Evolutionary conservation across 2,888 invertebrate species (phyloP).

Genomic region (Polydrusus tereticollis): DNA sequence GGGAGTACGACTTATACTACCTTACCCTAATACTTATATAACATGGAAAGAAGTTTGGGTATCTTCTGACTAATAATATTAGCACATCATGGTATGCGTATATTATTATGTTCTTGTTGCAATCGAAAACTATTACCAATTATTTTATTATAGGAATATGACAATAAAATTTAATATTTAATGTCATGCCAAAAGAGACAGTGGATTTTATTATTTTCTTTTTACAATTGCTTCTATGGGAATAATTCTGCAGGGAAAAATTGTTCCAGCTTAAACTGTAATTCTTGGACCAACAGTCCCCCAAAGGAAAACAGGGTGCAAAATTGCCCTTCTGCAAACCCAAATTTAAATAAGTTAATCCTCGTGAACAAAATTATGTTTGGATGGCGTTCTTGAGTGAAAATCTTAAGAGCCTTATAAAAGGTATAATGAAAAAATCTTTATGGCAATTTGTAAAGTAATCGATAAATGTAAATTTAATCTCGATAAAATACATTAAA

Average conservation of each 20-base stretch:
- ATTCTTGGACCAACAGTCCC: background rate
- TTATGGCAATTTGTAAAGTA: background rate
- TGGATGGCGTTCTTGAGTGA: background rate
- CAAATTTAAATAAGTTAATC: slow-evolving; percentile 6
- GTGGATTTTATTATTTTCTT: no score
- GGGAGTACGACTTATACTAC: no score
- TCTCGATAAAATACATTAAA: background rate
- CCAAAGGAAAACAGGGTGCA: background rate
- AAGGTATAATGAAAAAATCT: background rate
- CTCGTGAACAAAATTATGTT: background rate
- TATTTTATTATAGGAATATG: no score
- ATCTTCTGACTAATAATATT: no score
- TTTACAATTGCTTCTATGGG: no score
- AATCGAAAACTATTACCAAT: no score
- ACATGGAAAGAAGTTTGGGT: no score
- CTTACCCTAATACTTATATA: no score
- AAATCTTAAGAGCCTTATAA: background rate
- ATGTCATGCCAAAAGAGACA: no score
- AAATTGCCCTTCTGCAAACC: background rate
- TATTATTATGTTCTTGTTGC: no score
- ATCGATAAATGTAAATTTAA: background rate
- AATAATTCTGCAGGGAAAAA: background rate
- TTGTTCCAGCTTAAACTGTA: background rate
- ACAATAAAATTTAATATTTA: no score
- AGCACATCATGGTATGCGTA: no score